Evolutionary conservation across 2,797 vertebrate species (phyloP), one percentile per base, ranked within the genome.

Genomic region (Malurus leucopterus): DNA sequence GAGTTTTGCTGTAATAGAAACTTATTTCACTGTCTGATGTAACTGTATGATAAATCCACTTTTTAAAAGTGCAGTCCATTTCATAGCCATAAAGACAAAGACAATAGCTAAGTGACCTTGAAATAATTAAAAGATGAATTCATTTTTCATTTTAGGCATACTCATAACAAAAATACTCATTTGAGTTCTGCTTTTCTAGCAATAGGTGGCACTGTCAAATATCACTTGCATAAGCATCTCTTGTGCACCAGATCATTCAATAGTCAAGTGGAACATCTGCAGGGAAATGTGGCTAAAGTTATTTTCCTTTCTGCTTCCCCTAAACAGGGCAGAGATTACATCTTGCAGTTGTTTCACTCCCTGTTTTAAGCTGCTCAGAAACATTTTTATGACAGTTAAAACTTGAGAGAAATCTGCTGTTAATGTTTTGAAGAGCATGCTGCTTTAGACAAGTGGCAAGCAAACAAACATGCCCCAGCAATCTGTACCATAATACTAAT

Each of bases 131-230:
- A 74, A 67, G 3, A 87, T 29, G 0, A 78, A 70, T 44, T 78
- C 9, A 6, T 53, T 69, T 87, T 91, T 72, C 27, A 53, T 5
- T 83, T 78, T 47, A 77, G 49, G 61, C 17, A 67, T 3, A 40
- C 8, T n/a, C 38, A 2, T 30, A 71, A 68, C 7, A 51, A 53
- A 82, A 70, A 13, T 3, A 68, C 11, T 68, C 11, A 6, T 21
- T 84, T 88, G 41, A 89, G 44, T 89, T 93, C 73, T 88, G 64
- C 71, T 78, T 89, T 89, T 87, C 79, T 53, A 90, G 90, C 91
- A 93, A 93, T 92, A 95, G 90, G 89, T 93, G 90, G 92, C 95
- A 94, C 93, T 86, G 72, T 86, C 82, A 93, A 94, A 92, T 93
- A 68, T 24, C 57, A 78, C 73, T 88, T 95, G 30, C 10, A 1